Evolutionary conservation across 2,888 invertebrate genomes (phyloP).

Genomic region (Cephus runcator): DNA sequence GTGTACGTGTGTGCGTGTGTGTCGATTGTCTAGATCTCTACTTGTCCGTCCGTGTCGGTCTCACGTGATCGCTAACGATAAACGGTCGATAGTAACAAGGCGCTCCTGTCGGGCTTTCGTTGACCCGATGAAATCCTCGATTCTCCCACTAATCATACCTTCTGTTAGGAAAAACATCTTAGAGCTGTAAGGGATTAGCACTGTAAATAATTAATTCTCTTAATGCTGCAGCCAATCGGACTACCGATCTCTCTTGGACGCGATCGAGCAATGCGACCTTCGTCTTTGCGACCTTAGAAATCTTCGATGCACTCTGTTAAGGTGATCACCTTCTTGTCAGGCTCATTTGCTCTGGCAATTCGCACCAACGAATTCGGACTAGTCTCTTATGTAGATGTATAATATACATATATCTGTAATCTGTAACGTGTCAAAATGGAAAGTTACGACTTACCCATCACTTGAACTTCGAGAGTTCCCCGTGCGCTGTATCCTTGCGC

Average conservation of each 20-base stretch:
- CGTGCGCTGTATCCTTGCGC: conserved; percentile 90
- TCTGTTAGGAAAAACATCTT: neutral
- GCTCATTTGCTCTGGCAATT: neutral
- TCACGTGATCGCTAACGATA: neutral
- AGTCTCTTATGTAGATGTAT: neutral
- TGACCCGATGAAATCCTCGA: neutral
- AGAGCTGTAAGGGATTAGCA: neutral
- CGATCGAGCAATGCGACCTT: neutral
- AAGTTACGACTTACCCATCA: conserved; percentile 85
- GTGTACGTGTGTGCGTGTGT: neutral
- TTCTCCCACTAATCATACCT: neutral
- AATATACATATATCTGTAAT: neutral
- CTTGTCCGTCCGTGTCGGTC: neutral
- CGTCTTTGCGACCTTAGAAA: neutral
- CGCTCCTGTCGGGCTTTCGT: neutral
- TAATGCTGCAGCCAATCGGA: neutral
- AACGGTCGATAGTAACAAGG: neutral
- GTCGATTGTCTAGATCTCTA: neutral
- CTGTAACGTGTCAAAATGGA: neutral
- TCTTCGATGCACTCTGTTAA: neutral
- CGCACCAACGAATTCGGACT: neutral
- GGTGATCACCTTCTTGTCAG: neutral
- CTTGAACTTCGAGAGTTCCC: conserved; percentile 91
- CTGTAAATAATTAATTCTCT: neutral
- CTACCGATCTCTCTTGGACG: neutral